Conservation (phyloP, 1,140 invertebrate species). For the Pissodes strobi region DNA sequence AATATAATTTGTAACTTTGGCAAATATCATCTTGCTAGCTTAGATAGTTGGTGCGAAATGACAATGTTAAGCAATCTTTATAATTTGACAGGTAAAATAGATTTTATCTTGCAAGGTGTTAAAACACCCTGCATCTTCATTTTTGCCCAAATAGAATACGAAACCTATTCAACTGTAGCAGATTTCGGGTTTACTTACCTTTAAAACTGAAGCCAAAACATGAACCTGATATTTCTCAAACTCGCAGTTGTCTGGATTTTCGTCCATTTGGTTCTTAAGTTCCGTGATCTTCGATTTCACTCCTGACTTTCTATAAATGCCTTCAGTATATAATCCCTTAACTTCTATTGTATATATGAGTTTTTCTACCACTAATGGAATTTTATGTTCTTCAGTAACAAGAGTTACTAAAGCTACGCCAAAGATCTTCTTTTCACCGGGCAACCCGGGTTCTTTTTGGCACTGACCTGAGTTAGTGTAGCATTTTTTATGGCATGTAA, state of each 20-base stretch:
- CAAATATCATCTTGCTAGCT: no score
- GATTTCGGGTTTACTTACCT: no score
- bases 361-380: conserved; percentile 84
- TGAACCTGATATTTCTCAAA: conserved; percentile 80
- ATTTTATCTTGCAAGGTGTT: no score
- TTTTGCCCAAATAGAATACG: no score
- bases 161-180: no score
- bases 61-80: no score
- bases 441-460: conserved; percentile 61
- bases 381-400: conserved; percentile 73
- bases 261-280: conserved; percentile 74
- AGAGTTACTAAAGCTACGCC: conserved; percentile 74
- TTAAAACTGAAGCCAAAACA: conserved; percentile 88
- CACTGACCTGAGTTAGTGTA: conserved; percentile 70
- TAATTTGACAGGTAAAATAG: no score
- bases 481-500: conserved; percentile 95
- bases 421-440: conserved; percentile 70
- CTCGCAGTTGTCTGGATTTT: conserved; percentile 69
- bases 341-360: conserved; percentile 90
- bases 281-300: conserved; percentile 80
- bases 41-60: no score
- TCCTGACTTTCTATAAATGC: conserved; percentile 92
- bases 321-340: conserved; percentile 88
- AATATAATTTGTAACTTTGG: no score
- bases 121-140: no score